Base-by-base conservation (phyloP, 2,888 invertebrate species). In the Antheraea yamamai region DNA sequence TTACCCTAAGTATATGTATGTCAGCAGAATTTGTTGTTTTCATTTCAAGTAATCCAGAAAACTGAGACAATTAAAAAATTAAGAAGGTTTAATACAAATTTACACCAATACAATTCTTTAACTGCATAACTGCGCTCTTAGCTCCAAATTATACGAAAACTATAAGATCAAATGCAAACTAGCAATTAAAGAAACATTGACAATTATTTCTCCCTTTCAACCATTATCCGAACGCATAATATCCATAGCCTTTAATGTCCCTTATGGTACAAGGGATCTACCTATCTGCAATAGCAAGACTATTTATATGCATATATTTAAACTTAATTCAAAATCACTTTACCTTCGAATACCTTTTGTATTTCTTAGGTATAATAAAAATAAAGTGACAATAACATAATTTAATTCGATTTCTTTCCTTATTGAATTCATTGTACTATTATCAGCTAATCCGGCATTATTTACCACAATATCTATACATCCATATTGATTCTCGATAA, bases 181-280 rank as follows among this genome's bases (percentile, higher is more conserved):
- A 0, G 82, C 82, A 10, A 84, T 70, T 4, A 87, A 88, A 0
- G 87, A 81, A 1, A 87, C 78, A 74, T 88, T 89, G 51, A 88
- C 83, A 35, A 88, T 79, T 0, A 85, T 81, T 1, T 88, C 89
- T 2, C 89, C 88, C 74, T 80, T 80, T 0, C 87, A 87, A 0
- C 85, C 86, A 51, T 83, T 78, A 51, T 86, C 85, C 76, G 82
- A 81, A 0, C 86, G 81, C 88, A 89, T 89, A 70, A 85, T 66
- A 23, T 87, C 83, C 18, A 86, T 74, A 1, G 85, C 85, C 75
- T 86, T 86, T 6, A 87, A 75, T 0, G 84, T 82, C 12, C 84
- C 80, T 12, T 82, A n/a, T n/a, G n/a, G n/a, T n/a, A n/a, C n/a
- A n/a, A n/a, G n/a, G n/a, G 84, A 0, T 86, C 78, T 0, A 86